These are phyloP conservation scores for Tribolium castaneum DNA, from an alignment of 1,140 invertebrate genomes.

Conservation along the genomic window DNA sequence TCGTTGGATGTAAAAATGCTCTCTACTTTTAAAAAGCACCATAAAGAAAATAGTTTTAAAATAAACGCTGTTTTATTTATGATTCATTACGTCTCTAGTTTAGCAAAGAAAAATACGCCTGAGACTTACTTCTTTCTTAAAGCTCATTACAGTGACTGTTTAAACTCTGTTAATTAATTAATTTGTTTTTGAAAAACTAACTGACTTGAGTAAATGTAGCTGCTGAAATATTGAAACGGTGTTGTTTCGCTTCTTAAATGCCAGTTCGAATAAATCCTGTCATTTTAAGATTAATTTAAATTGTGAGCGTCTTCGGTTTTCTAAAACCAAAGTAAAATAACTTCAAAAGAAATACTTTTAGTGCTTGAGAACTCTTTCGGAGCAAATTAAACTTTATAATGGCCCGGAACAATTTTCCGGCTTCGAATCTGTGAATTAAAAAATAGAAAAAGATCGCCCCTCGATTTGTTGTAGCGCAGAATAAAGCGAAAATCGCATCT, in stretches of 20 bases:
- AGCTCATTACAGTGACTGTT: too few relatives aligned
- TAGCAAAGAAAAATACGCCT: too few relatives aligned
- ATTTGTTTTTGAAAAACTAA: too few relatives aligned
- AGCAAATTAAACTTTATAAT: conserved; percentile 36
- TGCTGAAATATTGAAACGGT: too few relatives aligned
- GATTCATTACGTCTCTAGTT: too few relatives aligned
- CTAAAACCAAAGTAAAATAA: conserved; percentile 17
- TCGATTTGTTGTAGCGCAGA: not conserved
- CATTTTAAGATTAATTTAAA: not conserved
- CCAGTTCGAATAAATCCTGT: not conserved
- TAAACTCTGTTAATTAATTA: too few relatives aligned
- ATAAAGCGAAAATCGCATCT: conserved; percentile 32
- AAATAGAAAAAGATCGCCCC: conserved; percentile 18
- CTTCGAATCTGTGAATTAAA: conserved; percentile 22
- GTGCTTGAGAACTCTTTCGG: conserved; percentile 27
- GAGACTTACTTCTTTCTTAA: too few relatives aligned
- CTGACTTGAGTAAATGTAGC: too few relatives aligned
- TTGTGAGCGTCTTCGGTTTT: not conserved
- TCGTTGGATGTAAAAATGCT: not conserved
- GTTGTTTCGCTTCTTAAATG: not conserved
- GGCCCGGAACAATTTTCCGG: conserved; percentile 28
- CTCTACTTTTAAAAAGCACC: not conserved
- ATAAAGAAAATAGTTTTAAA: not conserved
- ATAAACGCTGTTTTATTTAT: not conserved
- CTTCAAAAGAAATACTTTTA: conserved; percentile 29